A percentile compares a stretch with the other conserved stretches of the same genome.
Conservation (phyloP, 2,888 invertebrate species). For the Synergus itoensis region DNA sequence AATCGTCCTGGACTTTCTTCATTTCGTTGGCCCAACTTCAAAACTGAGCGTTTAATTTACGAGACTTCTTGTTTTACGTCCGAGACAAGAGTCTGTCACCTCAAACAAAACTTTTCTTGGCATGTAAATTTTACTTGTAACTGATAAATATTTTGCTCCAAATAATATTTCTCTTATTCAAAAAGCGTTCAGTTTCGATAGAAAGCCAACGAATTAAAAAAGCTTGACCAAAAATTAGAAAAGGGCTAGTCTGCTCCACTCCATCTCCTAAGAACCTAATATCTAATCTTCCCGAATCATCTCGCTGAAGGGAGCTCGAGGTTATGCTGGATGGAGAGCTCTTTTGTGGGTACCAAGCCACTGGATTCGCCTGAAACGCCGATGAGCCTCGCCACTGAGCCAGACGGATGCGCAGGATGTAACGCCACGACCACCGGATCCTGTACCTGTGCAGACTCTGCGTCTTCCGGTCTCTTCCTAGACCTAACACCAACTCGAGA, state of each 20-base stretch:
- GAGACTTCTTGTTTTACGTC: neutral
- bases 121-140: neutral
- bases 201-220: neutral
- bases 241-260: constrained; percentile 8
- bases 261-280: constrained; percentile 44
- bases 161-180: neutral
- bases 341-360: constrained; percentile 92
- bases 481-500: constrained; percentile 70
- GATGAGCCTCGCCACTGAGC: constrained; percentile 77
- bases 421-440: constrained; percentile 64
- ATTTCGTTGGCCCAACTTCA: constrained; percentile 30
- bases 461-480: constrained; percentile 54
- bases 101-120: neutral
- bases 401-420: constrained; percentile 72
- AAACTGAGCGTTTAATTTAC: constrained; percentile 28
- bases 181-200: constrained; percentile 30
- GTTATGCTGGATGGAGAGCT: constrained; percentile 94
- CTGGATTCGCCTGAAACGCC: constrained; percentile 93
- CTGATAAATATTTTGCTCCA: neutral
- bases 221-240: neutral
- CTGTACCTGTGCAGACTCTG: constrained; percentile 53
- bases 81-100: neutral
- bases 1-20: constrained; percentile 16
- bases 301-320: constrained; percentile 82
- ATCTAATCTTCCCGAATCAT: constrained; percentile 45